These are phyloP conservation scores for Mantis religiosa DNA, from an alignment of 2,888 invertebrate genomes.

Conservation along the genomic window DNA sequence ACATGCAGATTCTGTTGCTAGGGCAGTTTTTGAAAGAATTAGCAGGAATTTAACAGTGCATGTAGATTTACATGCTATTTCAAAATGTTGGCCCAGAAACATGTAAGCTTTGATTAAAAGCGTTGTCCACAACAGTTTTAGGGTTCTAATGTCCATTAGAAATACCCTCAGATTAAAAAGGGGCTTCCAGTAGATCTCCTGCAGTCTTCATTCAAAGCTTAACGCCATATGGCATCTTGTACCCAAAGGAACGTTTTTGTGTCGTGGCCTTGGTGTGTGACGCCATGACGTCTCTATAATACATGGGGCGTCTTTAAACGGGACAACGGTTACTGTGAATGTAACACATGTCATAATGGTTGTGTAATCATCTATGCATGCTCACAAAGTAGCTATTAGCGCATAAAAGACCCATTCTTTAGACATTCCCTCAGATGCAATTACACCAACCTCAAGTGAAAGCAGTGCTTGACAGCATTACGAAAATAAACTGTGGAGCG, in stretches of 20 bases:
- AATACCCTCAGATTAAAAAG: too few species aligned
- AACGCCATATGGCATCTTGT: not conserved
- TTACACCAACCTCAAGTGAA: not conserved
- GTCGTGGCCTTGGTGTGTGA: not conserved
- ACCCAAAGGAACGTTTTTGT: not conserved
- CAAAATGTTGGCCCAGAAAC: not conserved
- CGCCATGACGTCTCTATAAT: not conserved
- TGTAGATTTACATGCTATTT: not conserved
- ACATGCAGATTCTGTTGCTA: not conserved
- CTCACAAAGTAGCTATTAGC: not conserved
- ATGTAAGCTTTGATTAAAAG: too few species aligned
- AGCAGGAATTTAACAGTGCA: not conserved
- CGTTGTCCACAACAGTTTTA: too few species aligned
- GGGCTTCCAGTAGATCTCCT: not conserved
- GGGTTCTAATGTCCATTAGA: too few species aligned
- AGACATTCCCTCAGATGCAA: not conserved
- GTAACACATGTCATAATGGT: not conserved
- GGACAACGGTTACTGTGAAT: not conserved
- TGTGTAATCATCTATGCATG: not conserved
- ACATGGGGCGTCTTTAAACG: not conserved
- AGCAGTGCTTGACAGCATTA: not conserved
- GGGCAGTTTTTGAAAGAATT: not conserved
- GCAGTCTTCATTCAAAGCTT: not conserved
- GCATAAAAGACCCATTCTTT: not conserved
- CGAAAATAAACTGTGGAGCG: not conserved